Conservation (phyloP, 1,140 invertebrate species). For the Drosophila pseudoobscura region DNA sequence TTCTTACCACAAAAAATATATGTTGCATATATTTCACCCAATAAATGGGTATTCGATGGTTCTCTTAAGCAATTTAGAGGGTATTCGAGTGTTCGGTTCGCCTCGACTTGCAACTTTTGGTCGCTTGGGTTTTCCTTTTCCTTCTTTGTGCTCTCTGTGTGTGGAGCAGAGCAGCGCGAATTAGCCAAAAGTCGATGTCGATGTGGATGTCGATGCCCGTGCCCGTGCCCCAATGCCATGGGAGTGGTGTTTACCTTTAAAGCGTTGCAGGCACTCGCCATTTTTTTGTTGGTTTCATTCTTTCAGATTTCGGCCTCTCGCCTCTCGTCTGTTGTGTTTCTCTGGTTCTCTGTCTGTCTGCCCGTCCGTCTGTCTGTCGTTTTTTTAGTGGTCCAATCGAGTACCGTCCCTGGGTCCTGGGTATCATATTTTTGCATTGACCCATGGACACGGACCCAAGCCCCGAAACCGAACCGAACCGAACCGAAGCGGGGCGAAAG, state of each 20-base stretch:
- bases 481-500: not conserved
- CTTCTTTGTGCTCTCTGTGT: conserved; percentile 22
- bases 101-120: not conserved
- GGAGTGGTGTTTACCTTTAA: conserved; percentile 69
- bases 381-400: conserved; percentile 9
- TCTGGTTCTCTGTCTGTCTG: conserved; percentile 13
- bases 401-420: conserved; percentile 22
- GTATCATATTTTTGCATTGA: conserved; percentile 75
- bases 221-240: conserved; percentile 32
- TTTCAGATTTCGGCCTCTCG: conserved; percentile 19
- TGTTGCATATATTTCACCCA: no score
- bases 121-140: not conserved
- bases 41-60: no score
- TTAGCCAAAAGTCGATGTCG: conserved; percentile 73
- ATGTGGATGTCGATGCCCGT: conserved; percentile 45
- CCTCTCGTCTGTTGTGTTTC: conserved; percentile 21
- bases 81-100: not conserved
- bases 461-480: not conserved
- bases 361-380: not conserved
- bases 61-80: not conserved
- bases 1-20: no score
- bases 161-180: conserved; percentile 61
- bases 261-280: conserved; percentile 62
- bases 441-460: conserved; percentile 21
- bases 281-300: conserved; percentile 48